Percentiles rank a stretch among this genome's conserved stretches.
Evolutionary conservation across 2,113 vertebrate genomes (phyloP).

Genomic region (Cynocephalus volans): DNA sequence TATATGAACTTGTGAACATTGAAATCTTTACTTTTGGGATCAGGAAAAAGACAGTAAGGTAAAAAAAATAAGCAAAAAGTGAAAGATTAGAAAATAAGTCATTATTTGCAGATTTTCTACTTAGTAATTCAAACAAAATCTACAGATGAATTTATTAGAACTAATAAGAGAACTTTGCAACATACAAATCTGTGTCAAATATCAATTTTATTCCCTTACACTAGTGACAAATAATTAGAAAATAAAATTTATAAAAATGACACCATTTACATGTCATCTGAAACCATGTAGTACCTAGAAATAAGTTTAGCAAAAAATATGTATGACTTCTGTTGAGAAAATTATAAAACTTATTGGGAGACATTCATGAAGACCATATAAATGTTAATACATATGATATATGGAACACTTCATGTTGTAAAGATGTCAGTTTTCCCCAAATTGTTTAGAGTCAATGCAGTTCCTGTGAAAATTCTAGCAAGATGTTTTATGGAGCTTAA

Average conservation of each 20-base stretch:
- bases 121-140: not conserved
- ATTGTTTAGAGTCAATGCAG: not conserved
- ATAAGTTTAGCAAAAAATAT: not conserved
- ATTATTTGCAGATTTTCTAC: slow-evolving; percentile 12
- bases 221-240: not conserved
- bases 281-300: not conserved
- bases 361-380: slow-evolving; percentile 22
- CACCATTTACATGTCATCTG: not conserved
- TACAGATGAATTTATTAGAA: not conserved
- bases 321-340: not conserved
- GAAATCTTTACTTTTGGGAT: slow-evolving; percentile 5
- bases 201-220: not conserved
- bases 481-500: not conserved
- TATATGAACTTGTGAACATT: not conserved
- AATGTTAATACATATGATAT: not conserved
- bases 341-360: not conserved
- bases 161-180: not conserved
- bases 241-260: not conserved
- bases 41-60: not conserved
- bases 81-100: not conserved
- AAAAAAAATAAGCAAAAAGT: not conserved
- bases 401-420: slow-evolving; percentile 19
- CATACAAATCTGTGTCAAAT: not conserved
- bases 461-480: not conserved
- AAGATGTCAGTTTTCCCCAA: not conserved